Evolutionary conservation across 2,797 vertebrate genomes (phyloP), one percentile per base, ranked within the genome.

Genomic region (Lutjanus campechanus): DNA sequence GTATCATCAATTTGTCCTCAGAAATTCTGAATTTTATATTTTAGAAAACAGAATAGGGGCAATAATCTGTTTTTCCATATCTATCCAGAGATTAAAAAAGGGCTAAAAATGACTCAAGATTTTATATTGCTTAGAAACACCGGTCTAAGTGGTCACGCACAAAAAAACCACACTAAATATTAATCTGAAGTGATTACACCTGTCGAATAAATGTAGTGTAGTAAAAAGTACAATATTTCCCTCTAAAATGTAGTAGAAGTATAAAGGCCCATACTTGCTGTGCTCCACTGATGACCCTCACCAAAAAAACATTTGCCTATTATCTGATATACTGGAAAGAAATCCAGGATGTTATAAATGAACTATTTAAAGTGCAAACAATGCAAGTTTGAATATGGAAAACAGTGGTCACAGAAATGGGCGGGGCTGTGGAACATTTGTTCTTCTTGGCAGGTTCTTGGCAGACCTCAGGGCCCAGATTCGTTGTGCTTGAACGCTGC

Each of bases 391-490:
- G 80, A 86, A 82, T 87, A 88, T 81, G 81, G 55, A 88, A 90
- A 88, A 44, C 40, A 51, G 59, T 11, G 54, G 64, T 68, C 22
- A 54, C 49, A 49, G 5, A 77, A 63, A 22, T 5, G 61, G 76
- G 81, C 54, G 63, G 61, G 82, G 84, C 65, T 8, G 55, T 10
- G 69, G 47, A 83, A 67, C 50, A 43, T 85, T 89, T 84, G 73
- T 72, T 81, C 63, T 50, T 66, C 56, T 91, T 92, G 89, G 88
- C 86, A 85, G 75, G 50, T 81, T 87, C 58, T 51, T n/a, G 36
- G 17, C 69, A 84, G 41, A 87, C 88, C 83, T 78, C 59, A 47
- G 70, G 70, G 81, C 85, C 64, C 53, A 9, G 64, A 85, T 86
- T 67, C 1, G 73, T 67, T 84, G 29, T 29, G 66, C 72, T 73